phyloP scores from a whole-genome alignment of 2,797 vertebrate species.

The Graptemys geographica region DNA sequence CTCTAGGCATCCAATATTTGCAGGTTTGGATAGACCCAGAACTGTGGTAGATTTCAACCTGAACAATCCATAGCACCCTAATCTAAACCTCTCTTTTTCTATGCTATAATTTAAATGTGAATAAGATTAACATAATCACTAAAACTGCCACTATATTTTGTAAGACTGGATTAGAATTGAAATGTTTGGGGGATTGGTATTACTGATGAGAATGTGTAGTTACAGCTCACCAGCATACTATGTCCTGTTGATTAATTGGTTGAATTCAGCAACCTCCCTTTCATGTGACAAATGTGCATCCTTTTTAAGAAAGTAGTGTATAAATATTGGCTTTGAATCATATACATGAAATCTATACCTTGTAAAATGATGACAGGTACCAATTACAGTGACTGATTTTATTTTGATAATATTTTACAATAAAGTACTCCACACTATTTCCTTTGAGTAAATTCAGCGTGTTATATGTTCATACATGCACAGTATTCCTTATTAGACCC shows the following conservation, averaged over 20 bases:
- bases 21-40: not conserved
- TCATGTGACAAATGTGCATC: not conserved
- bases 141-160: constrained; percentile 16
- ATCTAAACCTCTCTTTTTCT: not conserved
- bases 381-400: not conserved
- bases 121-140: not conserved
- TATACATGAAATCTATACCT: not conserved
- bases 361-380: not conserved
- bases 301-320: not conserved
- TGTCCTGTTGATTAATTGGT: not conserved
- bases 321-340: constrained; percentile 22
- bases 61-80: not conserved
- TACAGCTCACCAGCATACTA: not conserved
- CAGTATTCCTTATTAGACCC: not conserved
- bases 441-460: not conserved
- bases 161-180: not conserved
- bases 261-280: constrained; percentile 7
- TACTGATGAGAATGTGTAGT: not conserved
- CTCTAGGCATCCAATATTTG: not conserved
- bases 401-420: not conserved
- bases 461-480: not conserved
- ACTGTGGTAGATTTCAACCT: constrained; percentile 8
- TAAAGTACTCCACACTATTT: not conserved
- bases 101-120: not conserved
- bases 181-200: not conserved